phyloP scores from a whole-genome alignment of 2,797 vertebrate species.

The Hapalemur alaotrensis region DNA sequence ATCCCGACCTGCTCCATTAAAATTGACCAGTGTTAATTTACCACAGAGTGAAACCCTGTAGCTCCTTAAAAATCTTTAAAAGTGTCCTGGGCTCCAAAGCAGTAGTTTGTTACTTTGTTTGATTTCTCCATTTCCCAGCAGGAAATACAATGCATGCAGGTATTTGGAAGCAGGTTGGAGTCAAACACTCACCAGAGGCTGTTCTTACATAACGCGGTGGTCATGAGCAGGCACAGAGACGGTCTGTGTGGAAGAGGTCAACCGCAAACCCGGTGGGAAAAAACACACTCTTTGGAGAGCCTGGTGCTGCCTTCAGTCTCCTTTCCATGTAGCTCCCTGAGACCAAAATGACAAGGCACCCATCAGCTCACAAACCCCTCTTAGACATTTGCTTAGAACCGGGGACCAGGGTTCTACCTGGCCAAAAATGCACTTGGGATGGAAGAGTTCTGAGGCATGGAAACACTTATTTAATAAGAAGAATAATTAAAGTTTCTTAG shows the following conservation, averaged over 20 bases:
- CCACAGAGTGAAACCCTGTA: neutral
- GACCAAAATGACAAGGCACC: rapidly evolving
- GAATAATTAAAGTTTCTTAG: neutral
- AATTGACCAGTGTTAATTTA: neutral
- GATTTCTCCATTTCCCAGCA: neutral
- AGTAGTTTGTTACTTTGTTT: neutral
- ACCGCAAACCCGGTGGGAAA: rapidly evolving
- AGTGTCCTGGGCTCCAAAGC: neutral
- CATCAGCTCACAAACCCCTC: neutral
- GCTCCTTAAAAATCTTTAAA: neutral
- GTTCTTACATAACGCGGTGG: rapidly evolving
- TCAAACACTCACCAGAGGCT: no score
- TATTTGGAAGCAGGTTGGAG: neutral
- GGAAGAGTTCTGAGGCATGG: rapidly evolving
- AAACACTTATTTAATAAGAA: neutral
- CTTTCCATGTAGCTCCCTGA: neutral
- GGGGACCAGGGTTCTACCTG: neutral
- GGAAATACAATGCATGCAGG: neutral
- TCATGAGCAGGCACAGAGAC: neutral
- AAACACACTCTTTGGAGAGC: rapidly evolving
- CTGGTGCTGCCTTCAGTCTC: neutral
- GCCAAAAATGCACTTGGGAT: no score
- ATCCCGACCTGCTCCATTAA: neutral
- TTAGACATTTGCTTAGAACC: neutral
- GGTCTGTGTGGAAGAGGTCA: neutral